Conservation (phyloP, 2,797 vertebrate species). For the Silurus lanzhouensis region DNA sequence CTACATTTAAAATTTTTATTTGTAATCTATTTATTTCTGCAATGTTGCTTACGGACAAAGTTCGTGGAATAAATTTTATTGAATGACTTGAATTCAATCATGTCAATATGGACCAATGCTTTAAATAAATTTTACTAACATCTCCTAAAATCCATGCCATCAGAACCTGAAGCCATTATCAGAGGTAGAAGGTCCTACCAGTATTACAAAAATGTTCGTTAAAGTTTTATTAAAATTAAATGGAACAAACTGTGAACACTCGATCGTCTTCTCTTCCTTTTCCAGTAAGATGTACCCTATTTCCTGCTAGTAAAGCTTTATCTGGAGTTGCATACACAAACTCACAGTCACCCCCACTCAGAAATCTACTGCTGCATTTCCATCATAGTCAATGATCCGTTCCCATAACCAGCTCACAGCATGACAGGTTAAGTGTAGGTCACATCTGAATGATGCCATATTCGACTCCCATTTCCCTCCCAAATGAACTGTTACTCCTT, state of each 20-base stretch:
- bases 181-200: no score
- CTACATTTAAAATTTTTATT: no score
- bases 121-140: background rate
- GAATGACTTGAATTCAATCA: no score
- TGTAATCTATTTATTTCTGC: no score
- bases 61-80: no score
- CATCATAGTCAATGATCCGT: conserved; percentile 24
- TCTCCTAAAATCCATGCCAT: background rate
- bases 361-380: conserved; percentile 8
- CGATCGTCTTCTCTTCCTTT: background rate
- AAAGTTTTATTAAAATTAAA: background rate
- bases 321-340: background rate
- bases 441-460: conserved; percentile 46
- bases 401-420: conserved; percentile 2
- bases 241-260: background rate
- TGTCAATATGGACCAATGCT: background rate
- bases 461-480: conserved; percentile 47
- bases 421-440: conserved; percentile 39
- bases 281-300: background rate
- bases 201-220: background rate
- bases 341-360: background rate
- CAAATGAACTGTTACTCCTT: conserved; percentile 22
- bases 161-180: background rate
- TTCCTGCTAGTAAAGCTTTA: background rate
- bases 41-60: no score